Evolutionary conservation across 2,113 vertebrate species (phyloP), one percentile per base, ranked within the genome.

Genomic region (Apistogramma diplotaenia): DNA sequence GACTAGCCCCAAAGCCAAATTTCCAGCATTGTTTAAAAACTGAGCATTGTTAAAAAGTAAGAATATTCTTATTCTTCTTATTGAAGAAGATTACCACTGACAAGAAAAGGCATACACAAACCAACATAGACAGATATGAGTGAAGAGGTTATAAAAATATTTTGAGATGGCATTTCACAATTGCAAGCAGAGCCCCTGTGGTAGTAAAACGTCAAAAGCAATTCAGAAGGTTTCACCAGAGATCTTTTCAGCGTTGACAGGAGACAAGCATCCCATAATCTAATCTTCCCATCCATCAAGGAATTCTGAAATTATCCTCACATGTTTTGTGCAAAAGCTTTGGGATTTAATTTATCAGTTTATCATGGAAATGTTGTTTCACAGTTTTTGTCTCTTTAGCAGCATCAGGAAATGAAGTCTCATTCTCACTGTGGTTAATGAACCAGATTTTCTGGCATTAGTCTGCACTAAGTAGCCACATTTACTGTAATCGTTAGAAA

Each of bases 361-460:
- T 40, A 46, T 62, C 59, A 59, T 53, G 62, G 27, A 78, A 75
- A 77, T 79, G 71, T 33, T 5, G 49, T 85, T 79, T 72, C 31
- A 57, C 21, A 46, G 23, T 23, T 83, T 60, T 73, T 78, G 25
- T 81, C 27, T 79, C n/a, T 85, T 27, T 57, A 5, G 54, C 57
- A 73, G 74, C 46, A 6, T 74, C 16, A 51, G 35, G 56, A 58
- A 81, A 80, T 77, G 1, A 37, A 79, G 58, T 79, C 65, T 85
- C 6, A 84, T 76, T 79, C 62, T 74, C 43, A n/a, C 10, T 67
- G 67, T 67, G 75, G 49, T 89, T 83, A 85, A 83, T 82, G 49
- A 79, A 61, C 5, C 57, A 53, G 49, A 67, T 85, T 90, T 56
- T 57, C 33, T 6, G 23, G 65, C 46, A 76, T 86, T 83, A 81